Evolutionary conservation across 2,888 invertebrate genomes (phyloP).

Genomic region (Drosophila birchii): DNA sequence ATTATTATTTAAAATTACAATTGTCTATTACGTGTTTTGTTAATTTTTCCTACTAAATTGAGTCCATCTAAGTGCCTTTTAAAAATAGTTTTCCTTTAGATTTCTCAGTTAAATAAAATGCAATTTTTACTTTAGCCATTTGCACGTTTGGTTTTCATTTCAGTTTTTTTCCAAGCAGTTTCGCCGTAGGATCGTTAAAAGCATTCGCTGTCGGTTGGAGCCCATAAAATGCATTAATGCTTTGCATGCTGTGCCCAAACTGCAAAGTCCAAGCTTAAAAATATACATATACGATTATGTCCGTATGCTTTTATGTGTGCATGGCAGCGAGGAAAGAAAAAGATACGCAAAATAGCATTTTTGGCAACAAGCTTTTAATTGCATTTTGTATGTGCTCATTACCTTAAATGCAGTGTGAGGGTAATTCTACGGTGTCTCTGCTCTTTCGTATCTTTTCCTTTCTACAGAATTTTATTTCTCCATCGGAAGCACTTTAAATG

Average conservation of each 20-base stretch:
- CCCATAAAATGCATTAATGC: slow-evolving; percentile 67
- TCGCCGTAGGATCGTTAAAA: slow-evolving; percentile 55
- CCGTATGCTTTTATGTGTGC: slow-evolving; percentile 8
- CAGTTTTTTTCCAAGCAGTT: slow-evolving; percentile 7
- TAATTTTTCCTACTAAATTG: not conserved
- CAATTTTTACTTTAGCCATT: slow-evolving; percentile 8
- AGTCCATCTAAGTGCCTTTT: not conserved
- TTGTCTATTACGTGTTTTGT: not conserved
- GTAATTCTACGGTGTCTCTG: slow-evolving; percentile 1
- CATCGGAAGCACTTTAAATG: slow-evolving; percentile 69
- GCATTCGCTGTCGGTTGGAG: slow-evolving; percentile 58
- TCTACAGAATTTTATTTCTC: not conserved
- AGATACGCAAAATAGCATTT: slow-evolving; percentile 69
- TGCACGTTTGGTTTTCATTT: slow-evolving; percentile 13
- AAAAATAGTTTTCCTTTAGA: not conserved
- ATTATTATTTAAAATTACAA: no score
- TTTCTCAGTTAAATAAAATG: not conserved
- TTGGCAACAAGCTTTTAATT: slow-evolving; percentile 82
- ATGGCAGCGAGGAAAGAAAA: slow-evolving; percentile 25
- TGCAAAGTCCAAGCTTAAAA: slow-evolving; percentile 31
- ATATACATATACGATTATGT: slow-evolving; percentile 24
- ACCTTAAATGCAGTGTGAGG: slow-evolving; percentile 73
- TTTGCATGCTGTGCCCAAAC: slow-evolving; percentile 50
- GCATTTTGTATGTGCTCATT: slow-evolving; percentile 82
- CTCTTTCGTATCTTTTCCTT: slow-evolving; percentile 26